phyloP scores from a whole-genome alignment of 1,140 invertebrate genomes.

The Eupristina koningsbergeri region DNA sequence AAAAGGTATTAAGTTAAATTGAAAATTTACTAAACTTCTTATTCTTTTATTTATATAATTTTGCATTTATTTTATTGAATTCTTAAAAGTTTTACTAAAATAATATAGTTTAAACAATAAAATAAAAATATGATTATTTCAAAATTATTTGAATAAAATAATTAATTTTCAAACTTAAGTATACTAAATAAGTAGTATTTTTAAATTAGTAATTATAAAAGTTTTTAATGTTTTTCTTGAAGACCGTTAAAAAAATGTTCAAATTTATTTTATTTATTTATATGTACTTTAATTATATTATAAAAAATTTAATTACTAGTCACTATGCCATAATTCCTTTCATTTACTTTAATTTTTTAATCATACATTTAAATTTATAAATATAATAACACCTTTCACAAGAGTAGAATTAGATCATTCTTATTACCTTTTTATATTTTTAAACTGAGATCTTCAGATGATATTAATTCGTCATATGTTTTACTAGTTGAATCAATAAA shows the following conservation, averaged over 20 bases:
- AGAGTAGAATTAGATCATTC: no score
- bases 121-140: no score
- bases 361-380: conserved; percentile 16
- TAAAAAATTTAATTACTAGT: not conserved
- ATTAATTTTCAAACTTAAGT: no score
- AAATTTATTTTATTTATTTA: not conserved
- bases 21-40: no score
- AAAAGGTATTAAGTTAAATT: no score
- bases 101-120: no score
- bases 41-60: no score
- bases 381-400: conserved; percentile 1
- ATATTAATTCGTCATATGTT: not conserved
- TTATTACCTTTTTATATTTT: not conserved
- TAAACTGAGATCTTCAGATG: not conserved
- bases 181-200: no score
- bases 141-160: no score
- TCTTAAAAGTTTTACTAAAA: no score
- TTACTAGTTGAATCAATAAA: not conserved
- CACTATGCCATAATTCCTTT: not conserved
- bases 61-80: no score
- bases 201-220: not conserved
- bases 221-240: not conserved
- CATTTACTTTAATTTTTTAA: not conserved
- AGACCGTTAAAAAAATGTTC: not conserved
- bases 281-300: conserved; percentile 8